phyloP scores from a whole-genome alignment of 2,888 invertebrate species.

The Furcula furcula region DNA sequence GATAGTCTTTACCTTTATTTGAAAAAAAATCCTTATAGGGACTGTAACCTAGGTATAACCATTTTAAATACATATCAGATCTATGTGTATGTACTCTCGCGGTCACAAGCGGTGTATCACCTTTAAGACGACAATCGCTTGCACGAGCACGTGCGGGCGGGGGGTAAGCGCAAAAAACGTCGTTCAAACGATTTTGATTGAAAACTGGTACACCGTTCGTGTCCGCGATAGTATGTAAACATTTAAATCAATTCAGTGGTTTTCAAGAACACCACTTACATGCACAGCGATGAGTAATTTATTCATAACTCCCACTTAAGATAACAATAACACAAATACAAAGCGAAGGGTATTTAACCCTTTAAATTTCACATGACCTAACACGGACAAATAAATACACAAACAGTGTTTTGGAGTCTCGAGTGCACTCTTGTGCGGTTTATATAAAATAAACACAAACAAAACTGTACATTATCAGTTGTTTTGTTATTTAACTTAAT shows the following conservation, averaged over 20 bases:
- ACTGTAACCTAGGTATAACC: too few relatives aligned
- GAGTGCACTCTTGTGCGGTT: conserved; percentile 63
- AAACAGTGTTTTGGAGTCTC: conserved; percentile 57
- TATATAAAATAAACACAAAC: conserved; percentile 74
- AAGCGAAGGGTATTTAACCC: conserved; percentile 50
- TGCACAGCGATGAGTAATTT: conserved; percentile 2
- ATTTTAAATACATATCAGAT: too few relatives aligned
- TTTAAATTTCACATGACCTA: conserved; percentile 46
- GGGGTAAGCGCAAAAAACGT: too few relatives aligned
- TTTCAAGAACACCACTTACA: conserved; percentile 15
- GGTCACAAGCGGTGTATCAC: too few relatives aligned
- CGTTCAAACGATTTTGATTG: too few relatives aligned
- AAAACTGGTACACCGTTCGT: too few relatives aligned
- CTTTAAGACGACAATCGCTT: too few relatives aligned
- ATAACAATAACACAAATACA: conserved; percentile 24
- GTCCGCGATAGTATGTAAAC: too few relatives aligned
- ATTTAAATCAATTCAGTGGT: conserved; percentile 1
- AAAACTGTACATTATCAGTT: too few relatives aligned
- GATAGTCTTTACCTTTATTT: neutral
- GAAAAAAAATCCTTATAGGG: neutral
- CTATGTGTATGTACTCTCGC: too few relatives aligned
- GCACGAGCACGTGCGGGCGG: too few relatives aligned
- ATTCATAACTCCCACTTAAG: conserved; percentile 19
- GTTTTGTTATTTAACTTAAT: too few relatives aligned
- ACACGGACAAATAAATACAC: conserved; percentile 49